phyloP scores from a whole-genome alignment of 53 echinoderm and acorn worm species.

The Holothuria scabra region DNA sequence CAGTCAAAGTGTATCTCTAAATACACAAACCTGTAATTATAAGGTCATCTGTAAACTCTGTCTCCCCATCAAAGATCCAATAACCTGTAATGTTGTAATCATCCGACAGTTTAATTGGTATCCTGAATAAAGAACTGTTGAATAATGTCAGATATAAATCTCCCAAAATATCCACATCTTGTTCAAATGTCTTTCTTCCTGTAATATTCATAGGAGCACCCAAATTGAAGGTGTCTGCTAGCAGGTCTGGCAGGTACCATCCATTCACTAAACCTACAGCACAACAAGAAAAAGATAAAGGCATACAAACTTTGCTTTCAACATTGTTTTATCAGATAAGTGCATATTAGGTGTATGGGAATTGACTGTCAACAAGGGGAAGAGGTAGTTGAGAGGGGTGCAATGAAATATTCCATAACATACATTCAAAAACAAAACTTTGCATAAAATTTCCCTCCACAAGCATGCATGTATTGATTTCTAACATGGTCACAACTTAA shows the following conservation, averaged over 20 bases:
- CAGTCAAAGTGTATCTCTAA: no score
- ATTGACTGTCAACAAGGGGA: no score
- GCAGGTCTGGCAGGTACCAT: slow-evolving; percentile 39
- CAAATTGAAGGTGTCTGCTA: slow-evolving; percentile 43
- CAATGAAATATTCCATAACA: no score
- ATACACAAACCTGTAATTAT: slow-evolving; percentile 32
- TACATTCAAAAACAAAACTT: no score
- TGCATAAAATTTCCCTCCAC: no score
- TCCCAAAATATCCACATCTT: slow-evolving; percentile 9
- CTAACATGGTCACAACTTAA: no score
- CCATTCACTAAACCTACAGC: slow-evolving; percentile 48
- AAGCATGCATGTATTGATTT: no score
- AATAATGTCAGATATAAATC: slow-evolving; percentile 41
- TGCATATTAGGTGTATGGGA: no score
- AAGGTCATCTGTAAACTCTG: slow-evolving; percentile 28
- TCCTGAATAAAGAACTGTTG: slow-evolving; percentile 34
- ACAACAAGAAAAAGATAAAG: neutral
- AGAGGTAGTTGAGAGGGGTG: no score
- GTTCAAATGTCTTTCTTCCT: slow-evolving; percentile 55
- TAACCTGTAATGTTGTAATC: slow-evolving; percentile 46
- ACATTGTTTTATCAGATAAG: no score
- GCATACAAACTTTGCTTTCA: no score
- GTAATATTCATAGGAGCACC: slow-evolving; percentile 25
- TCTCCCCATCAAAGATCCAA: slow-evolving; percentile 29
- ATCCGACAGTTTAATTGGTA: slow-evolving; percentile 40